Conservation (phyloP, 2,797 vertebrate species). For the Dicrostonyx torquatus region DNA sequence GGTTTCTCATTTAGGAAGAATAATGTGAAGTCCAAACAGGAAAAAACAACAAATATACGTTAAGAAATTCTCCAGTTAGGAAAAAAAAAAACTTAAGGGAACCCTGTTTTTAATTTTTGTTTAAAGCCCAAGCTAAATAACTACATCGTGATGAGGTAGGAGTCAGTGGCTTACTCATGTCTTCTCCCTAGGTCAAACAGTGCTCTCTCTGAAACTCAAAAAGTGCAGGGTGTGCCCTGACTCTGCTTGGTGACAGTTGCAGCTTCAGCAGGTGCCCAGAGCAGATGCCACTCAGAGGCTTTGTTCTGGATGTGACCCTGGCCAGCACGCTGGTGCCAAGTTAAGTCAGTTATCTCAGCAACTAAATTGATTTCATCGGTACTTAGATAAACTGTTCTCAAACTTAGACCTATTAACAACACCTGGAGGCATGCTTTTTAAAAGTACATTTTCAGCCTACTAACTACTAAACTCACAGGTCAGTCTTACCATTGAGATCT, state of each 20-base stretch:
- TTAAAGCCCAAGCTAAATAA: conserved; percentile 35
- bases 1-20: conserved; percentile 10
- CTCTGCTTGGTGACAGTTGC: conserved; percentile 61
- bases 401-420: conserved; percentile 24
- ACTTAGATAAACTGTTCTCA: conserved; percentile 67
- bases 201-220: conserved; percentile 43
- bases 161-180: background rate
- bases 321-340: conserved; percentile 48
- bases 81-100: background rate
- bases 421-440: conserved; percentile 34
- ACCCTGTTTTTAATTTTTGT: conserved; percentile 35
- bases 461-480: background rate
- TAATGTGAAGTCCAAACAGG: background rate
- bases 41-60: background rate
- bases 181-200: background rate
- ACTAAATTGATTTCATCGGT: conserved; percentile 62
- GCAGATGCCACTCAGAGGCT: conserved; percentile 68
- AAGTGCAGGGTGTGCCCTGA: conserved; percentile 33
- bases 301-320: conserved; percentile 61
- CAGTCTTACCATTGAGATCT: background rate
- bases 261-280: conserved; percentile 65
- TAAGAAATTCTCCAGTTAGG: background rate
- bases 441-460: conserved; percentile 47
- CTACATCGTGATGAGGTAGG: background rate
- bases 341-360: conserved; percentile 68